These are phyloP conservation scores for Eledone cirrhosa DNA, from an alignment of 2,888 invertebrate genomes.

Conservation along the genomic window DNA sequence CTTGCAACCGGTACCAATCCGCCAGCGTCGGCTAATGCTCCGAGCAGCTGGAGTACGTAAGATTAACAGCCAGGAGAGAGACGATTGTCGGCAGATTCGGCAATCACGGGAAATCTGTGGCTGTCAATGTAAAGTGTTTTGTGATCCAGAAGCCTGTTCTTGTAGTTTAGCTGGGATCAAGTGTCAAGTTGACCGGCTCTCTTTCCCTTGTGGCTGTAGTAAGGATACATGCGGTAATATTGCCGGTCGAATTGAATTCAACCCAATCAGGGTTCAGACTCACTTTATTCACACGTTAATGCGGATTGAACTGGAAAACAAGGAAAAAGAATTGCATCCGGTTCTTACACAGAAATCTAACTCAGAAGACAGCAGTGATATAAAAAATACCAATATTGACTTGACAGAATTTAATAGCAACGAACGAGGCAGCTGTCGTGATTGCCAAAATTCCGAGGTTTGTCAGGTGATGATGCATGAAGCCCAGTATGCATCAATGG, in stretches of 20 bases:
- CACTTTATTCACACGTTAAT: constrained; percentile 97
- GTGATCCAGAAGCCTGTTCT: constrained; percentile 94
- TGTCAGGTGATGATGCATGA: constrained; percentile 63
- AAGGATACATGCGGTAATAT: constrained; percentile 93
- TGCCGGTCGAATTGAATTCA: constrained; percentile 93
- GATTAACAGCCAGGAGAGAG: constrained; percentile 92
- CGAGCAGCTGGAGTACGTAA: constrained; percentile 92
- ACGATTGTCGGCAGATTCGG: constrained; percentile 91
- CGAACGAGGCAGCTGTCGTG: constrained; percentile 63
- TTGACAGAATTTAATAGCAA: constrained; percentile 63
- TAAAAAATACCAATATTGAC: constrained; percentile 69
- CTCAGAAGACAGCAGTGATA: background rate
- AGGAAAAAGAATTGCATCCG: constrained; percentile 44
- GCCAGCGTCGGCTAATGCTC: constrained; percentile 86
- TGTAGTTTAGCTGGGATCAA: constrained; percentile 95
- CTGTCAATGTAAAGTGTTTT: constrained; percentile 70
- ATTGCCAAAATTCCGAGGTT: constrained; percentile 64
- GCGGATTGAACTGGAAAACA: constrained; percentile 71
- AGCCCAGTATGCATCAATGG: constrained; percentile 51
- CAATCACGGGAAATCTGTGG: constrained; percentile 80
- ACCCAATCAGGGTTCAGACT: constrained; percentile 91
- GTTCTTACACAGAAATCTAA: background rate
- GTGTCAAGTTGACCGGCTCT: constrained; percentile 95
- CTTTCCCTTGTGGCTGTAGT: constrained; percentile 96
- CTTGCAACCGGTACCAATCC: constrained; percentile 85